Percentiles rank a stretch among this genome's conserved stretches.
These are phyloP conservation scores for Cassiopea xamachana DNA, from an alignment of 30 jellyfish, hydroid and myxozoan species.

Conservation along the genomic window DNA sequence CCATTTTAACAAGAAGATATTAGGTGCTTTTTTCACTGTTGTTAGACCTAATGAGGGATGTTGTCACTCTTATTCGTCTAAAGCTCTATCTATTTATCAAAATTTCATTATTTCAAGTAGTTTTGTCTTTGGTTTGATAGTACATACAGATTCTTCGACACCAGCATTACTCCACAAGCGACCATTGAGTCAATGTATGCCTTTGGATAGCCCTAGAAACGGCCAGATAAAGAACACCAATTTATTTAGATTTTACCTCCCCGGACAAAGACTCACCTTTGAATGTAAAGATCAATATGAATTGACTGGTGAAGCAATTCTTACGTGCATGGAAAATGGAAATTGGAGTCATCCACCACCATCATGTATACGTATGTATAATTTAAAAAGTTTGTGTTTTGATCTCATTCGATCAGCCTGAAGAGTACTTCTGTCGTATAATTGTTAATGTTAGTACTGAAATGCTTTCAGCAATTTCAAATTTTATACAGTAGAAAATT, in stretches of 20 bases:
- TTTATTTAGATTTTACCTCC: not conserved
- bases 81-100: too few species aligned
- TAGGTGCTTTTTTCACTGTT: too few species aligned
- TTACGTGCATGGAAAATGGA: constrained; percentile 33
- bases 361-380: constrained; percentile 55
- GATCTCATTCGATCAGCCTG: not conserved
- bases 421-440: not conserved
- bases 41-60: too few species aligned
- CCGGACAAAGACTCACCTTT: constrained; percentile 1
- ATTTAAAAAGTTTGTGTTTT: not conserved
- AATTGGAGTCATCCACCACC: constrained; percentile 50
- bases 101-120: too few species aligned
- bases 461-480: too few species aligned
- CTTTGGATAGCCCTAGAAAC: not conserved
- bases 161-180: not conserved
- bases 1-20: too few species aligned
- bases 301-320: constrained; percentile 20
- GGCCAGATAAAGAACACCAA: not conserved
- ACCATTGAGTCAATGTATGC: not conserved
- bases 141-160: not conserved
- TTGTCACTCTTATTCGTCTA: too few species aligned
- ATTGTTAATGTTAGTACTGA: too few species aligned
- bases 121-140: not conserved
- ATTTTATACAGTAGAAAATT: too few species aligned
- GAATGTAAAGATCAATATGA: constrained; percentile 32